phyloP scores from a whole-genome alignment of 2,888 invertebrate genomes.

The Athripsodes cinereus region DNA sequence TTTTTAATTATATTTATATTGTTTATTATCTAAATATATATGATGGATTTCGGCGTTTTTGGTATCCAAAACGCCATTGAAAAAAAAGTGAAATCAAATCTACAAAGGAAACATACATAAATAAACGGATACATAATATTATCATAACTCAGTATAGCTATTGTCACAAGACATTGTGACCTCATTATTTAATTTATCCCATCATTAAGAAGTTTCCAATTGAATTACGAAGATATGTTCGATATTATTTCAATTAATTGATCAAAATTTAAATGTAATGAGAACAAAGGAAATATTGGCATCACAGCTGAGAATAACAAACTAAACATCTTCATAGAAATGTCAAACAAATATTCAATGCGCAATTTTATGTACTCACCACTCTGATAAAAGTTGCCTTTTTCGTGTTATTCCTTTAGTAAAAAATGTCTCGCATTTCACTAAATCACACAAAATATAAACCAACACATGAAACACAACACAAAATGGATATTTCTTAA shows the following conservation, averaged over 20 bases:
- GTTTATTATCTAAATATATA: too few relatives aligned
- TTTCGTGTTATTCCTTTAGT: neutral
- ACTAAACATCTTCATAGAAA: neutral
- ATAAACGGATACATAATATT: neutral
- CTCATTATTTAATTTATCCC: neutral
- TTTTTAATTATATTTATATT: too few relatives aligned
- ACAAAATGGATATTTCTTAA: neutral
- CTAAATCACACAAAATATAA: neutral
- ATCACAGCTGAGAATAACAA: slow-evolving; percentile 1
- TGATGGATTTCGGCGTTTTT: neutral
- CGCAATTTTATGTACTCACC: neutral
- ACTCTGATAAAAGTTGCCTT: neutral
- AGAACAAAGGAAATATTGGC: neutral
- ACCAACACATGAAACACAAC: neutral
- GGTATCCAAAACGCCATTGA: neutral
- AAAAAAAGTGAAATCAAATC: neutral
- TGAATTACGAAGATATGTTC: neutral
- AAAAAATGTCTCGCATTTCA: neutral
- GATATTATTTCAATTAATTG: neutral
- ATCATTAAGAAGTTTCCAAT: neutral
- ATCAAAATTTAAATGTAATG: neutral
- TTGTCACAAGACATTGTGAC: neutral
- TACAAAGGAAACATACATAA: neutral
- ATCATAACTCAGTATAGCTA: neutral
- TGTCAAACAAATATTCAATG: slow-evolving; percentile 1